Base-by-base conservation (phyloP, 2,113 vertebrate species). In the Scortum barcoo region DNA sequence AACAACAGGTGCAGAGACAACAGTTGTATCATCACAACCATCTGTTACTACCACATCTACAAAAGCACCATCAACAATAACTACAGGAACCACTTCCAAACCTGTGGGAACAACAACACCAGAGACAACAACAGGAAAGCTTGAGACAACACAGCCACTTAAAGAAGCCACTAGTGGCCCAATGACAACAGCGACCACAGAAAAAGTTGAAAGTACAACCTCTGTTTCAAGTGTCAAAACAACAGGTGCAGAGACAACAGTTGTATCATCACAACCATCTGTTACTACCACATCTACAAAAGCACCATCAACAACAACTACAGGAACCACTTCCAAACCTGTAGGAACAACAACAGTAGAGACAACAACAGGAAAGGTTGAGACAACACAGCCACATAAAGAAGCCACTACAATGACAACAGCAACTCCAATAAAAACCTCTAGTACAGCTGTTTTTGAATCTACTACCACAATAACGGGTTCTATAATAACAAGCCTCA, bases 401-500 rank as follows among this genome's bases (percentile, higher is more conserved):
- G 24, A 5, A 4, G 85, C 78, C 8, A 78, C 73, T 22, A n/a
- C n/a, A n/a, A n/a, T n/a, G n/a, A n/a, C n/a, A n/a, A n/a, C n/a
- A 62, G 69, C 7, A n/a, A n/a, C n/a, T n/a, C 42, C 77, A 50
- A 14, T 24, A 3, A 85, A 72, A 46, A 17, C 22, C 3, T 54
- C 73, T 22, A 86, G 73, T 9, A 86, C 84, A 19, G 19, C 28
- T 65, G 20, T 73, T 22, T 20, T 68, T 38, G 62, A 76, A 53
- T 70, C 57, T 1, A 72, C 71, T 1, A 63, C 71, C 1, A 10
- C 28, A 20, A 50, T 13, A 1, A 8, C 63, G 44, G 9, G 0
- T 1, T 1, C 5, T 1, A 26, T 44, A 5, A 86, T 72, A n/a
- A 53, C n/a, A 16, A 16, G 54, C 24, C 24, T 12, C 4, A 53